These are phyloP conservation scores for Phymorhynchus buccinoides DNA, from an alignment of 1,140 invertebrate genomes.

Conservation along the genomic window DNA sequence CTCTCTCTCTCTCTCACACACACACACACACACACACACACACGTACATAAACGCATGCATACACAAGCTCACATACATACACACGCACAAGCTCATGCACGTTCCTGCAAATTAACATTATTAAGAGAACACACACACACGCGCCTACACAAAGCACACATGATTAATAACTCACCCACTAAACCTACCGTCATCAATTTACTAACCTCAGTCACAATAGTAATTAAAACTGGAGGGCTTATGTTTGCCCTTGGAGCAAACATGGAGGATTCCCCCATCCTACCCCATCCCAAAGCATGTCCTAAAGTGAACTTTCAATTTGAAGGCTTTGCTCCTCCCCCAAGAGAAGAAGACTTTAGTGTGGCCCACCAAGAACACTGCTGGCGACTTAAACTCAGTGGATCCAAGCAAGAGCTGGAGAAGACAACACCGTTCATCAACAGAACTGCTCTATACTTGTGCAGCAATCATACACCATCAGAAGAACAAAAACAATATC, in stretches of 20 bases:
- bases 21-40: not conserved
- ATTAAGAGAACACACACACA: slow-evolving; percentile 10
- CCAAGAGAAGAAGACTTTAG: no score
- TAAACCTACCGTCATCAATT: not conserved
- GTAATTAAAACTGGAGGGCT: not conserved
- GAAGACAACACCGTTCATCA: no score
- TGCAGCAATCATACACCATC: no score
- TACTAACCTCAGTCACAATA: not conserved
- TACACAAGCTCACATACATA: not conserved
- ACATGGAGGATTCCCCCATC: not conserved
- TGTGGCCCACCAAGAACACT: no score
- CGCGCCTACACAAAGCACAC: not conserved
- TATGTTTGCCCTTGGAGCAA: not conserved
- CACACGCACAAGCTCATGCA: not conserved
- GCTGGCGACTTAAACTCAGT: no score
- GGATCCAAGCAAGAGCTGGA: no score
- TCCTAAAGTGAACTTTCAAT: not conserved
- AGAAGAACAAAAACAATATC: no score
- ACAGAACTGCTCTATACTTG: no score
- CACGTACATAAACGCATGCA: not conserved
- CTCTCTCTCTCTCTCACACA: no score
- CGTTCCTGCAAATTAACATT: not conserved
- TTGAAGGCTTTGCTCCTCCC: not conserved
- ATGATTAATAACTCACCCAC: not conserved
- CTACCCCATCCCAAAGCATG: not conserved